A percentile compares a stretch with the other conserved stretches of the same genome.
Conservation (phyloP, 2,113 vertebrate species). For the Microtus richardsoni region DNA sequence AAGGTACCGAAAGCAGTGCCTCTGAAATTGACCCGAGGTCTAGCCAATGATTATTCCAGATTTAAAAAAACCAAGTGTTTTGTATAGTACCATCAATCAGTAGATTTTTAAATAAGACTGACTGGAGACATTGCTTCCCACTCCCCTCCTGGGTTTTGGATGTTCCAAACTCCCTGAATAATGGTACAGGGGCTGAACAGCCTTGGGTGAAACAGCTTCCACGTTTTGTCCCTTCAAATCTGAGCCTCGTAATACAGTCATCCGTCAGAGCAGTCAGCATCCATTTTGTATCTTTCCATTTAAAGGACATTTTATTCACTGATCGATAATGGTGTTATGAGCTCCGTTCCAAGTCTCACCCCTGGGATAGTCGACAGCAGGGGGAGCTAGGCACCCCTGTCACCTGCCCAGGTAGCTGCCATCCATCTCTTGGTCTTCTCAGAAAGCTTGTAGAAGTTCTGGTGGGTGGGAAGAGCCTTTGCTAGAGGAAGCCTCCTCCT, state of each 20-base stretch:
- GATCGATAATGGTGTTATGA: conserved; percentile 69
- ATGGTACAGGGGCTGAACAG: not conserved
- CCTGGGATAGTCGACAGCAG: conserved; percentile 1
- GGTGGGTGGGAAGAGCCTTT: too few species aligned
- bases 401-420: not conserved
- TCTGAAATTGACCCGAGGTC: conserved; percentile 39
- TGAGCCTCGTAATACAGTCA: conserved; percentile 64
- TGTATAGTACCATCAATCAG: not conserved
- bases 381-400: fast-evolving
- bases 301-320: conserved; percentile 77
- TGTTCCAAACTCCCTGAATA: not conserved
- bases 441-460: too few species aligned
- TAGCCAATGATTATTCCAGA: not conserved
- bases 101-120: not conserved
- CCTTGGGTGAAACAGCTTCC: not conserved
- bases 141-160: too few species aligned
- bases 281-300: conserved; percentile 79
- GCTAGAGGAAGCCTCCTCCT: fast-evolving
- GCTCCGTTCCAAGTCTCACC: conserved; percentile 53
- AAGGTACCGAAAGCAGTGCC: not conserved
- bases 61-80: not conserved
- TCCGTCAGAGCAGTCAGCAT: conserved; percentile 76
- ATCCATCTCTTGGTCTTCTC: fast-evolving
- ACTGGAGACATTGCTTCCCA: not conserved
- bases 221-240: conserved; percentile 50